Base-by-base conservation (phyloP, 30 jellyfish, hydroid and myxozoan genomes). In the Euphysa ruthae region DNA sequence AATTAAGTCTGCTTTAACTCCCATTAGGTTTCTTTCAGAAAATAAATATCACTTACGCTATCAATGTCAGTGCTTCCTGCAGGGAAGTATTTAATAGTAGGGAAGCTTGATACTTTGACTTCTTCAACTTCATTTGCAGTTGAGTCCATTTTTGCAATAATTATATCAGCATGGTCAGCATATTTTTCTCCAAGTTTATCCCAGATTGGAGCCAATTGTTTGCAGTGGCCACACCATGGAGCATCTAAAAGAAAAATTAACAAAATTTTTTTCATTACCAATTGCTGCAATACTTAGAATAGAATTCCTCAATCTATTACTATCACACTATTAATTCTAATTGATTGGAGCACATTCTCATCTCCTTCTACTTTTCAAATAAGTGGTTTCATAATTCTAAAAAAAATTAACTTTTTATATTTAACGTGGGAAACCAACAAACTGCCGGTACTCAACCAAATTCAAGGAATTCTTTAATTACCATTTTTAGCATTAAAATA, bases 161-260 rank as follows among this genome's bases (percentile, higher is more conserved):
- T 32, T 49, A 91, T 63, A 51, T 91, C 99, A 16, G 60, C 73
- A 57, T 57, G 58, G 61, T 91, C 99, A 69, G 77, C 69, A 77
- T 49, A 77, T 60, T 91, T 82, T 55, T 91, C 95, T 32, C 91
- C 99, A 70, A 91, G 94, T 61, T 91, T 68, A 52, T 91, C 99
- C 99, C 99, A 91, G 74, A 82, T 91, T 30, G 99, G 99, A 12
- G 94, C 94, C 23, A 91, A 52, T 50, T 82, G 95, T 66, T 91
- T 82, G 79, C 99, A 91, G 77, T 91, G 99, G 5, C 99, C 99
- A 82, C 99, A 91, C 99, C 99, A 91, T 81, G 99, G 99, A 34
- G 99, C 99, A 78, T 91, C 93, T 77, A 73, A 29, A 43, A 32
- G 29, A 3, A 28, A n/a, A n/a, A n/a, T n/a, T n/a, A n/a, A n/a